Conservation (phyloP, 2,888 invertebrate genomes). For the Agrotis clavis region DNA sequence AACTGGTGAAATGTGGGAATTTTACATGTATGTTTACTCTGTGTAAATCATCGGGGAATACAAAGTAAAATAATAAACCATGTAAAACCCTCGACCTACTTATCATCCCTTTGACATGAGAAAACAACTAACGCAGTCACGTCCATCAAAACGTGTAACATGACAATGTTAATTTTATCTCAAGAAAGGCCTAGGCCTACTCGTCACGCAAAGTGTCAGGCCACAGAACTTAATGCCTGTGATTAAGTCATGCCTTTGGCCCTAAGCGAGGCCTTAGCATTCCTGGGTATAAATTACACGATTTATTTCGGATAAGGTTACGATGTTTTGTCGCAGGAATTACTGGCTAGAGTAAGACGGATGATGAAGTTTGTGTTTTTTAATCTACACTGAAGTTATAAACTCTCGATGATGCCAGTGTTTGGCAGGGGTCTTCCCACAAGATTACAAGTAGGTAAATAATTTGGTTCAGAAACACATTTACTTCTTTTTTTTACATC, state of each 20-base stretch:
- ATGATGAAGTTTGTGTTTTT: neutral
- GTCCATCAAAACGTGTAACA: conserved; percentile 42
- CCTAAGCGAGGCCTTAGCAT: conserved; percentile 33
- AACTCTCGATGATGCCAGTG: too few species aligned
- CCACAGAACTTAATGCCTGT: conserved; percentile 34
- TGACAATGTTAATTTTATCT: conserved; percentile 40
- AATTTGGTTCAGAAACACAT: too few species aligned
- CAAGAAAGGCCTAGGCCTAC: conserved; percentile 42
- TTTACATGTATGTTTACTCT: too few species aligned
- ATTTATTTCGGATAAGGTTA: conserved; percentile 46
- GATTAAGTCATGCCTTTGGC: conserved; percentile 46
- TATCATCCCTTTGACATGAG: conserved; percentile 13
- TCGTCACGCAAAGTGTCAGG: conserved; percentile 48
- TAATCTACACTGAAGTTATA: neutral
- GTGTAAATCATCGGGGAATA: neutral
- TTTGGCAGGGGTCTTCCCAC: too few species aligned
- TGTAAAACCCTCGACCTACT: neutral
- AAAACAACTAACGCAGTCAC: conserved; percentile 5
- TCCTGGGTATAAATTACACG: conserved; percentile 45
- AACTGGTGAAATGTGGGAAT: neutral
- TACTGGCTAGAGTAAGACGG: neutral
- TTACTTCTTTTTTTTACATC: too few species aligned
- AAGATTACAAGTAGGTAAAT: too few species aligned
- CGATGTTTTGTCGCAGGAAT: conserved; percentile 22
- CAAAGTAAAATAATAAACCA: neutral